phyloP scores from a whole-genome alignment of 1,140 invertebrate species.

The Leptestheria dahalacensis region DNA sequence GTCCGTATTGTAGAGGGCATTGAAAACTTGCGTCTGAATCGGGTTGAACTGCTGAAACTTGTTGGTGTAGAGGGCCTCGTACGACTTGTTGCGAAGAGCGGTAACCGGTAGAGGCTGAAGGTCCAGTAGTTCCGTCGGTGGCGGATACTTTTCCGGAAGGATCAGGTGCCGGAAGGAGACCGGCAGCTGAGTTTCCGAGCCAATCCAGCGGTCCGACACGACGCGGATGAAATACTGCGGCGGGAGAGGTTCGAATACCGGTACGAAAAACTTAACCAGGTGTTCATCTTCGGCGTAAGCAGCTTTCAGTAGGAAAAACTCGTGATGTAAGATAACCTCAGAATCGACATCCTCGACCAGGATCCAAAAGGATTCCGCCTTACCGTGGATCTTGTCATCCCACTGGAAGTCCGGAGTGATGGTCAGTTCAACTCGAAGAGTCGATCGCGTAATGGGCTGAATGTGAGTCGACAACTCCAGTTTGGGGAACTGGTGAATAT shows the following conservation, averaged over 20 bases:
- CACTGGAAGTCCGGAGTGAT: slow-evolving; percentile 99
- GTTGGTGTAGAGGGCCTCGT: slow-evolving; percentile 69
- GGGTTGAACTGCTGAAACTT: slow-evolving; percentile 93
- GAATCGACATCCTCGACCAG: slow-evolving; percentile 96
- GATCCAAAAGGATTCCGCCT: slow-evolving; percentile 97
- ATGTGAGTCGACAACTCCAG: slow-evolving; percentile 88
- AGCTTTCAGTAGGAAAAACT: slow-evolving; percentile 91
- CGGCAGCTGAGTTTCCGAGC: slow-evolving; percentile 87
- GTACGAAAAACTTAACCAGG: slow-evolving; percentile 93
- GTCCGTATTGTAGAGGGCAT: slow-evolving; percentile 94
- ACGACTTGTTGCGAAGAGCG: slow-evolving; percentile 64
- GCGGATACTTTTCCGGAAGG: slow-evolving; percentile 93
- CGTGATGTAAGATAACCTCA: slow-evolving; percentile 84
- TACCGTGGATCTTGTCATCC: slow-evolving; percentile 93
- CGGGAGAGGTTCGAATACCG: slow-evolving; percentile 93
- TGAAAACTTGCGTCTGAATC: slow-evolving; percentile 99
- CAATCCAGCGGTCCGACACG: slow-evolving; percentile 56
- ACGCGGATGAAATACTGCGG: slow-evolving; percentile 87
- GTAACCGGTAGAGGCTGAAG: slow-evolving; percentile 86
- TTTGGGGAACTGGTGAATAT: slow-evolving; percentile 94
- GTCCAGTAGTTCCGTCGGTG: slow-evolving; percentile 95
- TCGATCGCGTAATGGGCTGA: slow-evolving; percentile 92
- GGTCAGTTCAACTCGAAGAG: slow-evolving; percentile 84
- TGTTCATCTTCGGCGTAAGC: slow-evolving; percentile 93
- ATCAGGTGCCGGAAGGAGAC: slow-evolving; percentile 96